A percentile compares a stretch with the other conserved stretches of the same genome.
These are phyloP conservation scores for Elgonia sp. DNA, from an alignment of 2,888 invertebrate species.

Conservation along the genomic window DNA sequence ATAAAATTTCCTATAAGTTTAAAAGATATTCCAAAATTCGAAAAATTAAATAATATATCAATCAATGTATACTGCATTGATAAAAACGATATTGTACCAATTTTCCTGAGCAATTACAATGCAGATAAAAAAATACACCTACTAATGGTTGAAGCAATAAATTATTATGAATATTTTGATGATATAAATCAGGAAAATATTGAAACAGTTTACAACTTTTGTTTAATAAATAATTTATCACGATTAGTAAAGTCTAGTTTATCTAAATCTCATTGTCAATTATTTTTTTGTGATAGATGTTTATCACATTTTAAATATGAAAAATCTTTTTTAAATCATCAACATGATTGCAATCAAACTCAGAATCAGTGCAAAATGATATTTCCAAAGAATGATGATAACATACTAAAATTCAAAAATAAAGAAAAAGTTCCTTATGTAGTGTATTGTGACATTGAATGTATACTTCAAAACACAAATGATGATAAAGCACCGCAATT, in stretches of 20 bases:
- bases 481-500: neutral
- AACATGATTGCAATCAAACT: neutral
- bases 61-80: no score
- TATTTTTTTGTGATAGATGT: conserved; percentile 19
- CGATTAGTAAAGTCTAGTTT: conserved; percentile 30
- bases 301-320: no score
- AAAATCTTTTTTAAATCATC: neutral
- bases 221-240: conserved; percentile 38
- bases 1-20: no score
- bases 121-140: conserved; percentile 45
- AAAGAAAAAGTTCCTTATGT: conserved; percentile 58
- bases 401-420: conserved; percentile 41
- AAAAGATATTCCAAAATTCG: no score
- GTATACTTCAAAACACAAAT: conserved; percentile 19
- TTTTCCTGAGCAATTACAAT: no score
- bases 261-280: neutral
- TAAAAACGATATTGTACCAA: no score
- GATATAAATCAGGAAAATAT: no score
- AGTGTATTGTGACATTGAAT: conserved; percentile 65
- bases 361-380: conserved; percentile 43
- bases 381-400: conserved; percentile 22
- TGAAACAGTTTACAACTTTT: conserved; percentile 26
- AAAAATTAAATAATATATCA: no score
- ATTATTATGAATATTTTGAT: neutral
- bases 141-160: neutral